A percentile compares a stretch with the other conserved stretches of the same genome.
phyloP scores from a whole-genome alignment of 2,888 invertebrate genomes.

The Aphelenchoides bicaudatus region DNA sequence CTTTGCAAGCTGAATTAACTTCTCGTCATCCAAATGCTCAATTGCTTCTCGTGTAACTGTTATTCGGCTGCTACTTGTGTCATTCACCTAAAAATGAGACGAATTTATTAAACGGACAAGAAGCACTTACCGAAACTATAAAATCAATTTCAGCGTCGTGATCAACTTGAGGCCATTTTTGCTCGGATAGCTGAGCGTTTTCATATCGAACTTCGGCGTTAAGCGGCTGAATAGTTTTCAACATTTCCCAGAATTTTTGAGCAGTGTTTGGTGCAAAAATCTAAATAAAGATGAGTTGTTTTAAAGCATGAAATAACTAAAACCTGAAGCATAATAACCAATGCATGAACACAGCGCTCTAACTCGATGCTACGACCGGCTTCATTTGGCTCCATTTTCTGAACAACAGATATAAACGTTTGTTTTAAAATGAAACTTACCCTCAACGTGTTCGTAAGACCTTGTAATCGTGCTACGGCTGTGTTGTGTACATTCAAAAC shows the following conservation, averaged over 20 bases:
- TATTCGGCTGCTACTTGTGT: slow-evolving; percentile 42
- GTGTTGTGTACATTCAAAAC: slow-evolving; percentile 53
- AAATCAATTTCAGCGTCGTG: slow-evolving; percentile 46
- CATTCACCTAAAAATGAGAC: slow-evolving; percentile 36
- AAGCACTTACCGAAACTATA: slow-evolving; percentile 24
- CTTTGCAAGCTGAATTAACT: slow-evolving; percentile 25
- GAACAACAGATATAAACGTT: slow-evolving; percentile 19
- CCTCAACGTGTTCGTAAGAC: slow-evolving; percentile 46
- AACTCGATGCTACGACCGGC: slow-evolving; percentile 45
- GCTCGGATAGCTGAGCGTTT: slow-evolving; percentile 24
- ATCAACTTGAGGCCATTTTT: slow-evolving; percentile 52
- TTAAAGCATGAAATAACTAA: neutral
- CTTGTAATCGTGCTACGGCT: slow-evolving; percentile 46
- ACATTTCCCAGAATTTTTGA: slow-evolving; percentile 40
- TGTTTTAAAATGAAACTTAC: slow-evolving; percentile 27
- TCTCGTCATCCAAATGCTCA: slow-evolving; percentile 29
- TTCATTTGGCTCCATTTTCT: slow-evolving; percentile 46
- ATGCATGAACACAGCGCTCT: slow-evolving; percentile 46
- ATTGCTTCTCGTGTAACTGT: slow-evolving; percentile 35
- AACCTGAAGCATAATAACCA: slow-evolving; percentile 57
- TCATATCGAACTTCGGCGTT: slow-evolving; percentile 19
- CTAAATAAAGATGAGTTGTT: slow-evolving; percentile 25
- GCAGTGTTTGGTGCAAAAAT: slow-evolving; percentile 45
- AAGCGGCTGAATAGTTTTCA: slow-evolving; percentile 32
- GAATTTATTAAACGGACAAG: neutral